phyloP scores from a whole-genome alignment of 2,797 vertebrate species.

The Spinus pinus region DNA sequence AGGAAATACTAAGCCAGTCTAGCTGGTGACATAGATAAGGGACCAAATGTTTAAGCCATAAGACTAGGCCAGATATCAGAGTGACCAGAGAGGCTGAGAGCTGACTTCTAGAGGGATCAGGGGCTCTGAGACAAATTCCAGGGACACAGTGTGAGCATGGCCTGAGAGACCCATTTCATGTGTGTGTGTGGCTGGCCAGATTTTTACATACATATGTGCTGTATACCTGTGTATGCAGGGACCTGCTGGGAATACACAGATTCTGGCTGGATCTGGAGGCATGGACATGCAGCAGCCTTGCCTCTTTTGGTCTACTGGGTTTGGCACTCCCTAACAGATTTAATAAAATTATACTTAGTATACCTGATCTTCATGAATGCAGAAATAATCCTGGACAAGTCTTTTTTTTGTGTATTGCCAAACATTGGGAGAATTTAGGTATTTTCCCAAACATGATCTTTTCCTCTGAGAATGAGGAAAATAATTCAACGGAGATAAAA shows the following conservation, averaged over 20 bases:
- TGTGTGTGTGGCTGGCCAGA: background rate
- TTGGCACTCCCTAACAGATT: background rate
- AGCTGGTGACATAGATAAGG: background rate
- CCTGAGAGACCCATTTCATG: fast-evolving
- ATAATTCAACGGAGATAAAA: background rate
- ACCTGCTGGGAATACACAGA: background rate
- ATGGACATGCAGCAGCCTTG: background rate
- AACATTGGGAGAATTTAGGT: background rate
- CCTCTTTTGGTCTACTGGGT: background rate
- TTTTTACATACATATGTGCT: background rate
- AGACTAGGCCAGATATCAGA: background rate
- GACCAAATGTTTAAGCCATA: background rate
- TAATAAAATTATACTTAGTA: background rate
- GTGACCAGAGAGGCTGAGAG: background rate
- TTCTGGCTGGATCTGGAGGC: background rate
- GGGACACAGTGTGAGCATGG: background rate
- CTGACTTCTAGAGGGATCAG: background rate
- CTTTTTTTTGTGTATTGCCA: background rate
- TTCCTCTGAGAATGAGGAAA: background rate
- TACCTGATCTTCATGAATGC: background rate
- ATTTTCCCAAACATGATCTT: background rate
- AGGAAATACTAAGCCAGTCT: background rate
- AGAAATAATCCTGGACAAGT: background rate
- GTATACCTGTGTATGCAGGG: background rate
- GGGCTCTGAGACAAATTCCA: background rate